A percentile compares a stretch with the other conserved stretches of the same genome.
These are phyloP conservation scores for Salminus brasiliensis DNA, from an alignment of 2,113 vertebrate genomes.

Conservation along the genomic window DNA sequence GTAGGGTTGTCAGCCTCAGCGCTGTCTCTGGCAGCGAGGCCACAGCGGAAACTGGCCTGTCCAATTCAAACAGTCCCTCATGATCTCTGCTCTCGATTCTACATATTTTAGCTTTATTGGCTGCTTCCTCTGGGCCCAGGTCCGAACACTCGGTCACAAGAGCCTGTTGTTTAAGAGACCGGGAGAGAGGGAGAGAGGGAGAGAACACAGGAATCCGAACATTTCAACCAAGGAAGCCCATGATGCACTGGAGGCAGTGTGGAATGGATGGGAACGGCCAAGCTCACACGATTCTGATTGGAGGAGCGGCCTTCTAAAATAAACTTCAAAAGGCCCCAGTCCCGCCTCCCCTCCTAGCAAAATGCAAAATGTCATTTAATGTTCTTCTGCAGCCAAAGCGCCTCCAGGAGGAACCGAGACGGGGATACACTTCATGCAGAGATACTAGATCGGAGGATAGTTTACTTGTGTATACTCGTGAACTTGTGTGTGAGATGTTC, in stretches of 20 bases:
- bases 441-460: conserved; percentile 9
- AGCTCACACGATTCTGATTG: conserved; percentile 51
- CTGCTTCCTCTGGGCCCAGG: conserved; percentile 48
- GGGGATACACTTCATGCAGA: conserved; percentile 14
- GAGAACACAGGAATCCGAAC: conserved; percentile 39
- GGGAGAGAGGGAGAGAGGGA: conserved; percentile 50
- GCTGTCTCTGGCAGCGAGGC: background rate
- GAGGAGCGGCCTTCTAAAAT: conserved; percentile 48
- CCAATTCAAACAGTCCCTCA: conserved; percentile 54
- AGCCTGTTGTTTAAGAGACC: conserved; percentile 52
- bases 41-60: conserved; percentile 42
- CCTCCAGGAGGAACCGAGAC: conserved; percentile 29
- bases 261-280: conserved; percentile 55
- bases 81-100: conserved; percentile 44
- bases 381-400: conserved; percentile 30
- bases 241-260: conserved; percentile 46
- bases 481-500: conserved; percentile 21
- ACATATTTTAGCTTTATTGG: conserved; percentile 51
- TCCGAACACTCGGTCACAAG: conserved; percentile 50
- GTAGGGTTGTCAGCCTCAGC: background rate
- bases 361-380: conserved; percentile 37
- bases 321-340: conserved; percentile 49
- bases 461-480: no score
- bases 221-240: conserved; percentile 51
- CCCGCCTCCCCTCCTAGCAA: conserved; percentile 33